These are phyloP conservation scores for Dexiosoma caninum DNA, from an alignment of 2,888 invertebrate genomes.

Conservation along the genomic window DNA sequence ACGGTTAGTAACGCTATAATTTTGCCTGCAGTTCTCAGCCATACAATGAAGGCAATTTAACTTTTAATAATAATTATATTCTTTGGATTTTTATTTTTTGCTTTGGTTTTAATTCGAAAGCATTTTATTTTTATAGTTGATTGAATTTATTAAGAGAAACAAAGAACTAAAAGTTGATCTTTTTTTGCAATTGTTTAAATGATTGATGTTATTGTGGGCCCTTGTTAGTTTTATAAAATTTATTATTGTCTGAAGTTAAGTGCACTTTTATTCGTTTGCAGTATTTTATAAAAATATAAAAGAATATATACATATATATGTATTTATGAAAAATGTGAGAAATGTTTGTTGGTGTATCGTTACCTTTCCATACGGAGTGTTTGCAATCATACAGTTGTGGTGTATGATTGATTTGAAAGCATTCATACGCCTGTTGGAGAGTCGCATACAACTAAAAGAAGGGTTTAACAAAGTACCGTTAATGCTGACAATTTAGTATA, in stretches of 20 bases:
- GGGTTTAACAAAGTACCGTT: too few species aligned
- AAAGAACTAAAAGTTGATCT: background rate
- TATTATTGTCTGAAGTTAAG: background rate
- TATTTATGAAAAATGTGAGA: too few species aligned
- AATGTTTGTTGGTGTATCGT: too few species aligned
- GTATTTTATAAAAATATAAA: too few species aligned
- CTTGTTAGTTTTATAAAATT: background rate
- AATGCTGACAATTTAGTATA: too few species aligned
- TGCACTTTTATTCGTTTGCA: too few species aligned
- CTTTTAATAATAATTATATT: background rate
- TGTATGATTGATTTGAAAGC: background rate
- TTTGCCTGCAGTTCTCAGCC: too few species aligned
- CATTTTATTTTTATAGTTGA: background rate
- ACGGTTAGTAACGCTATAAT: too few species aligned
- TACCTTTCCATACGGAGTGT: background rate
- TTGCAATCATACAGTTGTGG: background rate
- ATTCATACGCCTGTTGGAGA: background rate
- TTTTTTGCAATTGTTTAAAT: background rate
- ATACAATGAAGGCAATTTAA: constrained; percentile 2
- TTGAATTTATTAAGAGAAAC: background rate
- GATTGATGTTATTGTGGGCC: too few species aligned
- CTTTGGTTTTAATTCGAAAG: background rate
- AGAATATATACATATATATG: too few species aligned
- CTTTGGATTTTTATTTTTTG: background rate
- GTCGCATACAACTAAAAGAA: too few species aligned